Base-by-base conservation (phyloP, 2,113 vertebrate genomes). In the Diadophis punctatus region DNA sequence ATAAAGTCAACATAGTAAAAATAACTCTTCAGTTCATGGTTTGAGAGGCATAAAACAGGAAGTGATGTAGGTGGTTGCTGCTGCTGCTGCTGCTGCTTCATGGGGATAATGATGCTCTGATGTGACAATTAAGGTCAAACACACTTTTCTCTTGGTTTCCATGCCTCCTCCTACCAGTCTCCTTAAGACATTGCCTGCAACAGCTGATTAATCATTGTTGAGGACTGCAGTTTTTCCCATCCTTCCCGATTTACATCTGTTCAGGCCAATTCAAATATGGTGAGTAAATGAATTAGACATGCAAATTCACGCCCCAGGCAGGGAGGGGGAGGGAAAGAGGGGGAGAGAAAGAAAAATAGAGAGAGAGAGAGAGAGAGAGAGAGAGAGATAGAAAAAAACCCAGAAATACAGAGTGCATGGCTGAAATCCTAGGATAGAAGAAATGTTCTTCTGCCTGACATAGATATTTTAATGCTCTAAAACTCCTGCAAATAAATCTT, bases 121-220 rank as follows among this genome's bases (percentile, higher is more conserved):
- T 98, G 98, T 98, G 98, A 98, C 98, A 98, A 97, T 98, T 98
- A 97, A 97, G 97, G 97, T 97, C 97, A 98, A 97, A 98, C 97
- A 98, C 98, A 98, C 96, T 97, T 97, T 80, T 97, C 97, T 97
- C 97, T 98, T 97, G 97, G 97, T 97, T 98, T 98, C 98, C 98
- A 98, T 98, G 98, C 98, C 98, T 98, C 97, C 98, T 98, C 97
- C 98, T 98, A 98, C 97, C 96, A 98, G 98, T 98, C 98, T 98
- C 97, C 97, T 98, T 98, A 98, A 98, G 98, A 98, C 98, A 97
- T 96, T 97, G 98, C 97, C 97, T 98, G 98, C 97, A 98, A 98
- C 98, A 98, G 98, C 98, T 97, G 98, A 98, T 98, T 98, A 98
- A 98, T 98, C 97, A 97, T 98, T 98, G 97, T 98, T 98, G 98